A percentile compares a stretch with the other conserved stretches of the same genome.
These are phyloP conservation scores for Euzophera pinguis DNA, from an alignment of 2,888 invertebrate species.

Conservation along the genomic window DNA sequence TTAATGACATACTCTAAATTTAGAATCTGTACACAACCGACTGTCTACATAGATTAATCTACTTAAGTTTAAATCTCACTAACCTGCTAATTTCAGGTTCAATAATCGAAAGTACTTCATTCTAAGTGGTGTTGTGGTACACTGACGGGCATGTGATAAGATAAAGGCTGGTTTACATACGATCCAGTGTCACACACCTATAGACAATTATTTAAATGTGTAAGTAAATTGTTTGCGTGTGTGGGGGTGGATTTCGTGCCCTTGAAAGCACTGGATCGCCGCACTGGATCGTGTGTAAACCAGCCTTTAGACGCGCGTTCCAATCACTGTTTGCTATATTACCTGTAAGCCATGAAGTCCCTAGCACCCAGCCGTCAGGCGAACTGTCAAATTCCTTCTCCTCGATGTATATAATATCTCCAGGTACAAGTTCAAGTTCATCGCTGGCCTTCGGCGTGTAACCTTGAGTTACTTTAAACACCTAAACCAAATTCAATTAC, in stretches of 20 bases:
- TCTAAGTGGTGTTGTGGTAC: conserved; percentile 32
- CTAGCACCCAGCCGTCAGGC: conserved; percentile 93
- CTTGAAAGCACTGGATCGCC: too few relatives aligned
- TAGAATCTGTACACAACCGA: too few relatives aligned
- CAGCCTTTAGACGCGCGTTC: conserved; percentile 9
- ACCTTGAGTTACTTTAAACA: conserved; percentile 88
- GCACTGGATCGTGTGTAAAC: too few relatives aligned
- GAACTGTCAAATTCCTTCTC: conserved; percentile 86
- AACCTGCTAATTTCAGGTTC: conserved; percentile 50
- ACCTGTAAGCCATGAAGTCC: conserved; percentile 90
- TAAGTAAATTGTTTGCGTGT: too few relatives aligned
- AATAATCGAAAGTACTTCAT: conserved; percentile 37
- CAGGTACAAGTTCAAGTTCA: conserved; percentile 90
- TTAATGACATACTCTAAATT: too few relatives aligned
- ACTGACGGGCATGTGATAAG: conserved; percentile 19
- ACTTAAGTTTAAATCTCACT: conserved; percentile 26
- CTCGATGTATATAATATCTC: conserved; percentile 92
- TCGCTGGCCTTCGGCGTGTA: conserved; percentile 88
- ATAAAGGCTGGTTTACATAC: too few relatives aligned
- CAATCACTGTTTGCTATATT: conserved; percentile 15
- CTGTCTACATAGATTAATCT: too few relatives aligned
- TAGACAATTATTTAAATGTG: too few relatives aligned
- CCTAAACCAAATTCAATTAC: conserved; percentile 56
- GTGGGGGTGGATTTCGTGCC: too few relatives aligned
- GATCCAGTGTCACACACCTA: too few relatives aligned